A percentile compares a stretch with the other conserved stretches of the same genome.
These are phyloP conservation scores for Phyllotis vaccarum DNA, from an alignment of 2,797 vertebrate species.

Conservation along the genomic window DNA sequence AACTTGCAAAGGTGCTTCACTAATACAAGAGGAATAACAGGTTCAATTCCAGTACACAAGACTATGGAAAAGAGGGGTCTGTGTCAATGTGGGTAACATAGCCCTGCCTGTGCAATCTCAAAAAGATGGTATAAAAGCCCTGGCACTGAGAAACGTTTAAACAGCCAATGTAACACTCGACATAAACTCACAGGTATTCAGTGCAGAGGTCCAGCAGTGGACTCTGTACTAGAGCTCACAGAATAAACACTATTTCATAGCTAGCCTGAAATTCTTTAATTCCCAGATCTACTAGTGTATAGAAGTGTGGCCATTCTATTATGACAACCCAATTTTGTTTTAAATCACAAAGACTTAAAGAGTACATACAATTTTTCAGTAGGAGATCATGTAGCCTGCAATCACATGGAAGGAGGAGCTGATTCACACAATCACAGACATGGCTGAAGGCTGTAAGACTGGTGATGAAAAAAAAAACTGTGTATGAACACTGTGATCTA, in stretches of 20 bases:
- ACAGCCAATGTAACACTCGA: background rate
- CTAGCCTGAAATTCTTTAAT: background rate
- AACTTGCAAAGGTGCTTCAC: background rate
- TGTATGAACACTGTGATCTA: background rate
- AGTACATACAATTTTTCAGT: background rate
- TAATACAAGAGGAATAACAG: background rate
- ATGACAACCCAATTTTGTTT: background rate
- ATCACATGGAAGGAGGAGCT: background rate
- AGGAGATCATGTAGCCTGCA: background rate
- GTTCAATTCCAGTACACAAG: background rate
- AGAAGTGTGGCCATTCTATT: background rate
- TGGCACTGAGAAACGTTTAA: background rate
- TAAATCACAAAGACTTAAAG: constrained; percentile 23
- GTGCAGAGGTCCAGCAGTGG: background rate
- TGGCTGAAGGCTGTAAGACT: background rate
- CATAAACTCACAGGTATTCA: background rate
- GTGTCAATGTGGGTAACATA: background rate
- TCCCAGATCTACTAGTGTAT: background rate
- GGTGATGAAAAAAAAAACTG: background rate
- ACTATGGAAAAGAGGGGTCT: background rate
- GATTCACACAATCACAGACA: background rate
- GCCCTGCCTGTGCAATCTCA: background rate
- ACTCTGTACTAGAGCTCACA: background rate
- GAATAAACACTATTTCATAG: background rate
- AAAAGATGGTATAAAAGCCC: background rate